phyloP scores from a whole-genome alignment of 2,888 invertebrate genomes.

The Acronicta alni region DNA sequence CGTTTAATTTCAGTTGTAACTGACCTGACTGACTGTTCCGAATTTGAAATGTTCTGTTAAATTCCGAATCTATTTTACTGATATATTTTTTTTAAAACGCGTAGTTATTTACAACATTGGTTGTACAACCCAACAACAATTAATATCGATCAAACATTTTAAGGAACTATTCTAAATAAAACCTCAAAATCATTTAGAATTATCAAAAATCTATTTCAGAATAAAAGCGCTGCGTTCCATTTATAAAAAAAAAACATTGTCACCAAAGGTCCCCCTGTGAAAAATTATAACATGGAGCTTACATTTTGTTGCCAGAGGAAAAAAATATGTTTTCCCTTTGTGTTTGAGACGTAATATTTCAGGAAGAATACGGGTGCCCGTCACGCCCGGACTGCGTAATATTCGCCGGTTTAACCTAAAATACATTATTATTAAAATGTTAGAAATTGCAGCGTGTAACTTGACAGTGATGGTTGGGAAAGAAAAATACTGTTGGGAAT shows the following conservation, averaged over 20 bases:
- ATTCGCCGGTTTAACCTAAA: conserved; percentile 54
- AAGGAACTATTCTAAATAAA: not conserved
- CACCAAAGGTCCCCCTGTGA: conserved; percentile 71
- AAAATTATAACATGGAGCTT: conserved; percentile 71
- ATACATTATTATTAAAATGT: conserved; percentile 60
- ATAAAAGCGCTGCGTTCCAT: conserved; percentile 60
- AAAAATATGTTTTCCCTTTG: conserved; percentile 71
- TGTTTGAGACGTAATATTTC: conserved; percentile 73
- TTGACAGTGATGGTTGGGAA: conserved; percentile 59
- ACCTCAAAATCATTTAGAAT: conserved; percentile 14
- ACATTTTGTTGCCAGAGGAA: conserved; percentile 63
- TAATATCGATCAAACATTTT: no score
- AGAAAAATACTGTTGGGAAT: conserved; percentile 42
- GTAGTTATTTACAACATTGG: no score
- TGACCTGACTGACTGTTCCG: no score
- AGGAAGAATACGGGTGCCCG: conserved; percentile 50
- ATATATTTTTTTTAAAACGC: no score
- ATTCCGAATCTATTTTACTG: no score
- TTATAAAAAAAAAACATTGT: conserved; percentile 65
- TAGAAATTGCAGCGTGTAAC: conserved; percentile 57
- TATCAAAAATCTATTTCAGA: conserved; percentile 41
- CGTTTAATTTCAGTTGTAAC: no score
- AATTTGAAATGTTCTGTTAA: no score
- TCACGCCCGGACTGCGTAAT: conserved; percentile 51
- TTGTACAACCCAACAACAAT: no score